Conservation (phyloP, 2,797 vertebrate species). For the Notolepis coatsorum region DNA sequence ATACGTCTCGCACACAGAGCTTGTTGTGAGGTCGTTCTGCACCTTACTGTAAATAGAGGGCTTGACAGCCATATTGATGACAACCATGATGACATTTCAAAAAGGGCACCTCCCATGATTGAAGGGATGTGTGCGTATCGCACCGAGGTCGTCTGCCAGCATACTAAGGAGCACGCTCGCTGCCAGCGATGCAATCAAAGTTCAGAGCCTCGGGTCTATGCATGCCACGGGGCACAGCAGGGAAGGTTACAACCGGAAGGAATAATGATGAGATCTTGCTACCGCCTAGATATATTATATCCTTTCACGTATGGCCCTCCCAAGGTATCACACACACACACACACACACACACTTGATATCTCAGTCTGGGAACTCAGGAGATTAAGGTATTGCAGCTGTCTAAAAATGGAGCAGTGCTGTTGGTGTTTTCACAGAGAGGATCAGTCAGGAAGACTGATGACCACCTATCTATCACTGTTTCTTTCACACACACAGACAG, state of each 20-base stretch:
- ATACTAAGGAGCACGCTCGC: constrained; percentile 12
- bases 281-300: constrained; percentile 50
- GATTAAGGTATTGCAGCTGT: constrained; percentile 44
- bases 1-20: background rate
- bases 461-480: constrained; percentile 40
- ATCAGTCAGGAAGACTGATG: constrained; percentile 56
- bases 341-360: constrained; percentile 42
- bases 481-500: constrained; percentile 25
- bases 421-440: constrained; percentile 48
- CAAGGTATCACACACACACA: constrained; percentile 45
- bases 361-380: constrained; percentile 27
- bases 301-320: constrained; percentile 45
- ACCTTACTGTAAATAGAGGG: constrained; percentile 9
- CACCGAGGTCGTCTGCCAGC: constrained; percentile 17
- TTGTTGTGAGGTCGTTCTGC: background rate
- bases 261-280: constrained; percentile 46
- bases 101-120: constrained; percentile 50
- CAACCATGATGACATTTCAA: constrained; percentile 62
- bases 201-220: constrained; percentile 26
- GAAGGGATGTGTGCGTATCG: constrained; percentile 57
- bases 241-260: constrained; percentile 29
- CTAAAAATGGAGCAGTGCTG: constrained; percentile 15
- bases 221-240: constrained; percentile 21
- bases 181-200: constrained; percentile 27
- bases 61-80: constrained; percentile 52